Evolutionary conservation across 2,888 invertebrate genomes (phyloP).

Genomic region (Drosophila meridionalis): DNA sequence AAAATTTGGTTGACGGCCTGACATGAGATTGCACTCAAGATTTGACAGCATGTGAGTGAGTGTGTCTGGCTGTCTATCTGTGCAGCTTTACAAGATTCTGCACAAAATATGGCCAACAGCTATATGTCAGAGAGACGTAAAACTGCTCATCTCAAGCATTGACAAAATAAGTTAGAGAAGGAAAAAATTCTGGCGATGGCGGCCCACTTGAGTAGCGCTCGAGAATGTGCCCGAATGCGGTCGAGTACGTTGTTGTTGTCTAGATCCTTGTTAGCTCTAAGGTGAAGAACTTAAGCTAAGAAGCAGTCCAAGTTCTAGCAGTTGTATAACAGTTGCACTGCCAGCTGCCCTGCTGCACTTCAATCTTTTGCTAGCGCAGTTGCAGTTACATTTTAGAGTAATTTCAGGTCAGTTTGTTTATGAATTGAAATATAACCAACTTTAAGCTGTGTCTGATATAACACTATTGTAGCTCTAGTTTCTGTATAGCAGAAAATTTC

Average conservation of each 20-base stretch:
- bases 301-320: conserved; percentile 1
- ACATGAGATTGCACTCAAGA: conserved; percentile 76
- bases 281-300: background rate
- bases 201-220: conserved; percentile 24
- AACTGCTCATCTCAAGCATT: conserved; percentile 14
- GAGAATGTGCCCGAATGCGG: conserved; percentile 36
- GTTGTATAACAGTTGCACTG: background rate
- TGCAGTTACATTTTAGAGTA: background rate
- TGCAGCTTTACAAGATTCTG: conserved; percentile 9
- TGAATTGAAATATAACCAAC: background rate
- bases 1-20: conserved; percentile 43
- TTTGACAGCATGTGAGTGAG: conserved; percentile 25
- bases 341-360: background rate
- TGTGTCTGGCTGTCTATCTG: background rate
- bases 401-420: background rate
- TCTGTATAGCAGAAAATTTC: background rate
- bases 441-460: background rate
- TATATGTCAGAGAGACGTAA: conserved; percentile 62
- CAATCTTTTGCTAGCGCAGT: too few relatives aligned
- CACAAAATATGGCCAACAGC: conserved; percentile 47
- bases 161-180: background rate
- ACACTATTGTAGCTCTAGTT: background rate
- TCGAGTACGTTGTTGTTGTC: conserved; percentile 24
- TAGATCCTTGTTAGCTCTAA: background rate
- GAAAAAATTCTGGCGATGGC: conserved; percentile 1